Conservation (phyloP, 2,888 invertebrate species). For the Tachina lurida region DNA sequence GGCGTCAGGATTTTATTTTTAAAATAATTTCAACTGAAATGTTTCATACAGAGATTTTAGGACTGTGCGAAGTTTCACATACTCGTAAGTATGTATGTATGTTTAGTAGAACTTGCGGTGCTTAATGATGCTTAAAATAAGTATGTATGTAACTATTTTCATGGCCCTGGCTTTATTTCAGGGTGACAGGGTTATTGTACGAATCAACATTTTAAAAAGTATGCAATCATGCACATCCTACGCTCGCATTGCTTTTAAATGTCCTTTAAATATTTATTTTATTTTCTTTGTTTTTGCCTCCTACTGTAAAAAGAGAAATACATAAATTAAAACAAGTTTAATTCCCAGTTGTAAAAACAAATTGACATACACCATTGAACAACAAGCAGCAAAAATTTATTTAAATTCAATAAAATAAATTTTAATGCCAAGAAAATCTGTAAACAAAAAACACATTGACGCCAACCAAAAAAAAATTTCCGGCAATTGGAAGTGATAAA, state of each 20-base stretch:
- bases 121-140: too few relatives aligned
- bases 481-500: conserved; percentile 1
- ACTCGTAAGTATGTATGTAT: too few relatives aligned
- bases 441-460: conserved; percentile 1
- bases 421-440: conserved; percentile 3
- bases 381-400: conserved; percentile 24
- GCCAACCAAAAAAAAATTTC: background rate
- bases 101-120: too few relatives aligned
- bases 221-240: background rate
- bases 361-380: conserved; percentile 26
- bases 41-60: too few relatives aligned
- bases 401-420: conserved; percentile 29
- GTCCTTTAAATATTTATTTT: background rate
- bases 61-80: too few relatives aligned
- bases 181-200: too few relatives aligned
- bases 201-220: background rate
- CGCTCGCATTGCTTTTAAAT: background rate
- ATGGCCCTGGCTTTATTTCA: too few relatives aligned
- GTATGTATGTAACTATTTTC: too few relatives aligned
- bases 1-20: too few relatives aligned
- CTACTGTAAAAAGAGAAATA: conserved; percentile 17
- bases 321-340: conserved; percentile 15
- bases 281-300: background rate
- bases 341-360: conserved; percentile 35
- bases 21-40: too few relatives aligned